Conservation (phyloP, 2,113 vertebrate genomes). For the Cricetomys ansorgei region DNA sequence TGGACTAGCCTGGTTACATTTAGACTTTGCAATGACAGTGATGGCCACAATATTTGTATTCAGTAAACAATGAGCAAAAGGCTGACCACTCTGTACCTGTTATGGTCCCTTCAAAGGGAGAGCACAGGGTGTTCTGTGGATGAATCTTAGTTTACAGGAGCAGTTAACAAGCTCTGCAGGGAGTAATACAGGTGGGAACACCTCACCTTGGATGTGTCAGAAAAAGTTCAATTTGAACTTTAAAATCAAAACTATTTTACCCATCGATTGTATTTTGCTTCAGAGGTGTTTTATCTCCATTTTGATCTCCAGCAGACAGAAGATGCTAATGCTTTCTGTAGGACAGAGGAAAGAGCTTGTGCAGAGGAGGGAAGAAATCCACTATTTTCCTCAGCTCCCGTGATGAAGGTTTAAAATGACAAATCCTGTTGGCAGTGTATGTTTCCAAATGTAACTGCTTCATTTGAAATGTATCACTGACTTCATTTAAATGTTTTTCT, state of each 20-base stretch:
- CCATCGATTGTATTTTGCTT: conserved; percentile 35
- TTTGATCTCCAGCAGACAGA: conserved; percentile 15
- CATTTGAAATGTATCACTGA: not conserved
- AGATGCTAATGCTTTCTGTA: not conserved
- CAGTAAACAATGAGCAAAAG: not conserved
- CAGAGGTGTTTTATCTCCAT: conserved; percentile 38
- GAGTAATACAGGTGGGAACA: not conserved
- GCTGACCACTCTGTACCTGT: not conserved
- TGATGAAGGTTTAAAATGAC: not conserved
- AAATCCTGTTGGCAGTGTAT: not conserved
- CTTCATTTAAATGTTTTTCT: not conserved
- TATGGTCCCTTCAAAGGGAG: not conserved
- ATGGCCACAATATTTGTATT: not conserved
- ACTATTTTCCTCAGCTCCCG: not conserved
- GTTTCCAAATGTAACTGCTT: not conserved
- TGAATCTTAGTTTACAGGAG: not conserved
- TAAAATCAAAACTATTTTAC: conserved; percentile 43
- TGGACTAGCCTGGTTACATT: not conserved
- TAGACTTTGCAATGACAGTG: not conserved
- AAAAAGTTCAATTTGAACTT: conserved; percentile 37
- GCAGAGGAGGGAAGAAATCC: not conserved
- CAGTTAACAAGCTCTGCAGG: not conserved
- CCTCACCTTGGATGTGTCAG: not conserved
- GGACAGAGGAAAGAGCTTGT: not conserved
- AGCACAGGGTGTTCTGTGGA: not conserved